Percentiles rank a stretch among this genome's conserved stretches.
These are phyloP conservation scores for Plectropomus leopardus DNA, from an alignment of 2,113 vertebrate genomes.

Conservation along the genomic window DNA sequence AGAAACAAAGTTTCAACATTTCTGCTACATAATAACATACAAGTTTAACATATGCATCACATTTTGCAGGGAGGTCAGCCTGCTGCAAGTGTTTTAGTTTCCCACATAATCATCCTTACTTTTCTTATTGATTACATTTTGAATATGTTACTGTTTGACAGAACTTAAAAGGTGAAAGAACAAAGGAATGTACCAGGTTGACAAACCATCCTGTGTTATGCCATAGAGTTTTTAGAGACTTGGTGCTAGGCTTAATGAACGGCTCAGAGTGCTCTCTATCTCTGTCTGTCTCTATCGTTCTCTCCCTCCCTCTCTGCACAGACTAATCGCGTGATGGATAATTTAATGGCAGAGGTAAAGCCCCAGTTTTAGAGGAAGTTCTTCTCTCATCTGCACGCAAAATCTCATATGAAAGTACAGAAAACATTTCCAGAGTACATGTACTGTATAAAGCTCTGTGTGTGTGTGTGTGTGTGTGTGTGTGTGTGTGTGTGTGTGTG, in stretches of 20 bases:
- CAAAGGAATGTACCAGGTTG: background rate
- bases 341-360: conserved; percentile 55
- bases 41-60: too few relatives aligned
- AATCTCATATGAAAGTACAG: conserved; percentile 5
- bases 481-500: conserved; percentile 1
- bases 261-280: conserved; percentile 9
- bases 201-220: background rate
- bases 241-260: conserved; percentile 22
- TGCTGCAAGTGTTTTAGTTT: background rate
- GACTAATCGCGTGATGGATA: conserved; percentile 60
- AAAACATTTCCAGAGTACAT: background rate
- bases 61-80: background rate
- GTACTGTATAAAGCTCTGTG: background rate
- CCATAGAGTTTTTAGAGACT: background rate
- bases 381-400: conserved; percentile 25
- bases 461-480: conserved; percentile 18
- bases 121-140: background rate
- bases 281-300: background rate
- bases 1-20: too few relatives aligned
- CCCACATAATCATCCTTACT: background rate
- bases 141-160: background rate
- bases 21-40: too few relatives aligned
- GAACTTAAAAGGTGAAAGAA: background rate
- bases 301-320: conserved; percentile 9
- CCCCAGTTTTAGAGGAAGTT: conserved; percentile 40